These are phyloP conservation scores for Acomys russatus DNA, from an alignment of 2,797 vertebrate genomes.

Conservation along the genomic window DNA sequence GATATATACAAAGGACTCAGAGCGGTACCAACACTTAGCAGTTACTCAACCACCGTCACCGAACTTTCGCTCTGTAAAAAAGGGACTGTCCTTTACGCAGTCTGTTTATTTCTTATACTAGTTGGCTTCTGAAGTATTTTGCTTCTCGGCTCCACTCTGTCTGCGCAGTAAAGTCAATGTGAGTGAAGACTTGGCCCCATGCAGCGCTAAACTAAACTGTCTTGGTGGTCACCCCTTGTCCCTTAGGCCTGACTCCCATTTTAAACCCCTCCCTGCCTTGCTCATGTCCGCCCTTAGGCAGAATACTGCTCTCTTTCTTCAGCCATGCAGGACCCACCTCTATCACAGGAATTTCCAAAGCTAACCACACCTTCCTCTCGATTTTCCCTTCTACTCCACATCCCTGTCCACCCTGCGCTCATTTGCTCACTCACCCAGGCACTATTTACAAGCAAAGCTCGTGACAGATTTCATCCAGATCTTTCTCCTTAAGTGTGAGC, in stretches of 20 bases:
- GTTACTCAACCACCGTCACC: background rate
- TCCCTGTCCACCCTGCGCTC: background rate
- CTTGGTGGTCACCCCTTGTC: background rate
- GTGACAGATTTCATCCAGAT: constrained; percentile 33
- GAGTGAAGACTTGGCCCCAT: background rate
- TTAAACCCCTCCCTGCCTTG: background rate
- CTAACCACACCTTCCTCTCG: background rate
- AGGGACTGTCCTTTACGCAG: background rate
- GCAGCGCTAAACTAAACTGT: background rate
- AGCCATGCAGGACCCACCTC: background rate
- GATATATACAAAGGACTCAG: background rate
- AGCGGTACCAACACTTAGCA: background rate
- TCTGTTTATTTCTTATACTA: background rate
- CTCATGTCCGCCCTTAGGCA: background rate
- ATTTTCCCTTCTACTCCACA: constrained; percentile 11
- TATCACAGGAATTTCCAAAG: constrained; percentile 5
- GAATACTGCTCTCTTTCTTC: background rate
- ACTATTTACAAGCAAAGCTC: background rate
- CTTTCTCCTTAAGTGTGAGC: constrained; percentile 26
- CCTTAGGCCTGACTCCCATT: background rate
- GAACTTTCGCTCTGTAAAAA: constrained; percentile 34
- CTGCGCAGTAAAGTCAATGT: background rate
- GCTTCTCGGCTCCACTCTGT: background rate
- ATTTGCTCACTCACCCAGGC: background rate
- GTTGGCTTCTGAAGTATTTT: constrained; percentile 14